phyloP scores from a whole-genome alignment of 2,113 vertebrate genomes.

The Jaculus jaculus region DNA sequence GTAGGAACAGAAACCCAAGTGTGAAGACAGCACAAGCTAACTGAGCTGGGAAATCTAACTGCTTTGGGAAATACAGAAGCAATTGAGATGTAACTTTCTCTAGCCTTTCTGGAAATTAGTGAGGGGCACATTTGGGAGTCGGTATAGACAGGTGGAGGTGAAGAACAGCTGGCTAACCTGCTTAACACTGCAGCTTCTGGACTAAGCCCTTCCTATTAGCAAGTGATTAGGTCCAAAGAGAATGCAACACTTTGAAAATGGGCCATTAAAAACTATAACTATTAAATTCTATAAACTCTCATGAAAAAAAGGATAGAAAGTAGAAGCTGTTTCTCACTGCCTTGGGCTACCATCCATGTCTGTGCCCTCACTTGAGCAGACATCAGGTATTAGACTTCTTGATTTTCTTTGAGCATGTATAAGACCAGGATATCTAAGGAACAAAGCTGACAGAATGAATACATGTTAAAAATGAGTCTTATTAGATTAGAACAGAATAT shows the following conservation, averaged over 20 bases:
- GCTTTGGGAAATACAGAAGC: not conserved
- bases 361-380: not conserved
- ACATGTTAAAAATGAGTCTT: too few species aligned
- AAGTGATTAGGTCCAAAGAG: not conserved
- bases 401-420: not conserved
- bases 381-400: not conserved
- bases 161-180: too few species aligned
- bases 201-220: accelerated
- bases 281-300: not conserved
- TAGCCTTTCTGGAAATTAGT: not conserved
- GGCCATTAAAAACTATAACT: not conserved
- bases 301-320: not conserved
- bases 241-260: too few species aligned
- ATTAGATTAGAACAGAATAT: too few species aligned
- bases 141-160: too few species aligned
- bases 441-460: too few species aligned
- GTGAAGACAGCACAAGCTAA: not conserved
- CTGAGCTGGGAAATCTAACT: not conserved
- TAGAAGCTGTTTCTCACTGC: not conserved
- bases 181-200: too few species aligned
- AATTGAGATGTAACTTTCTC: not conserved
- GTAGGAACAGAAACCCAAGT: not conserved
- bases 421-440: too few species aligned
- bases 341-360: not conserved
- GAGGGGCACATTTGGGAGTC: not conserved